Conservation (phyloP, 2,797 vertebrate species). For the Schizopygopsis pylzovi region DNA sequence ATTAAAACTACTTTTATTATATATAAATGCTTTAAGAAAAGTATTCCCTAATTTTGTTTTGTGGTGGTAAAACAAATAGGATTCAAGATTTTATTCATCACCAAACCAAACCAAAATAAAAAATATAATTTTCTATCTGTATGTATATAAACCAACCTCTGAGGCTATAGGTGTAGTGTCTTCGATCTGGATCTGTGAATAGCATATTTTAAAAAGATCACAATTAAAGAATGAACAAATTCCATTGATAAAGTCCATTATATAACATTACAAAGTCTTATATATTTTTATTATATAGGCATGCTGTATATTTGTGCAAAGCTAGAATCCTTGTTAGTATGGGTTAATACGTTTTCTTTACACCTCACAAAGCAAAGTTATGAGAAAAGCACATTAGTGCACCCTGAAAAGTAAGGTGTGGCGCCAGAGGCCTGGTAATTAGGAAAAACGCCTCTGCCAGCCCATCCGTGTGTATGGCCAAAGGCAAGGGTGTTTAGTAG, state of each 20-base stretch:
- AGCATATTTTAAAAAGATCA: constrained; percentile 1
- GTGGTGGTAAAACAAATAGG: background rate
- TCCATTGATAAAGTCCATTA: background rate
- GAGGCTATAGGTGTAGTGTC: background rate
- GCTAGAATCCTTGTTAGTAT: background rate
- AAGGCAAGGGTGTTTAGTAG: constrained; percentile 3
- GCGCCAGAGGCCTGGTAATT: background rate
- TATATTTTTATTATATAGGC: background rate
- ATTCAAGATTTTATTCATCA: too few relatives aligned
- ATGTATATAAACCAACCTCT: constrained; percentile 3
- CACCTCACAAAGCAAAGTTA: constrained; percentile 31
- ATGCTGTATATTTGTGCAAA: background rate
- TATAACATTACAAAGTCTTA: background rate
- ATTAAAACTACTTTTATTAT: background rate
- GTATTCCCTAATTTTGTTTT: background rate
- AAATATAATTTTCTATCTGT: background rate
- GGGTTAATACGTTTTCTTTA: background rate
- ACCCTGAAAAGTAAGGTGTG: constrained; percentile 23
- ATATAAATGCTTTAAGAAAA: background rate
- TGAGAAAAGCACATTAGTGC: background rate
- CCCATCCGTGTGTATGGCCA: background rate
- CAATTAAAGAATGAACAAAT: background rate
- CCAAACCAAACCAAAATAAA: background rate
- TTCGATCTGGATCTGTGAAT: constrained; percentile 13
- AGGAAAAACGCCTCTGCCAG: background rate